Percentiles rank a stretch among this genome's conserved stretches.
phyloP scores from a whole-genome alignment of 92 coral and sea anemone genomes.

The Paramuricea clavata region DNA sequence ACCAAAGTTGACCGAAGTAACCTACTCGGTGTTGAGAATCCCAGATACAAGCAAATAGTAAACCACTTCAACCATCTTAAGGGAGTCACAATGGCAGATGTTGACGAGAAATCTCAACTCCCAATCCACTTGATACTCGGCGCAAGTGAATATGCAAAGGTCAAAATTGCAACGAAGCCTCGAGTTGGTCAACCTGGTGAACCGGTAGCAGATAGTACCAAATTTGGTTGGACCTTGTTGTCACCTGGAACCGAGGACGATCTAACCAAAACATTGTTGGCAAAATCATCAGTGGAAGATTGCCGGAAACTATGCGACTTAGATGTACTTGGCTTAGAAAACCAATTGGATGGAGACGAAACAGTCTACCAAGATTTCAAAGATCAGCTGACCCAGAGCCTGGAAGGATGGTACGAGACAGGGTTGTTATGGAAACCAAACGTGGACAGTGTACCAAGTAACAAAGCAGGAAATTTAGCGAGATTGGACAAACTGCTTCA shows the following conservation, averaged over 20 bases:
- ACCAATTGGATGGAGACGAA: too few relatives aligned
- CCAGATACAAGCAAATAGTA: background rate
- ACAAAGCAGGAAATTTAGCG: too few relatives aligned
- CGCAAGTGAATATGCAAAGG: constrained; percentile 22
- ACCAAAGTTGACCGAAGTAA: background rate
- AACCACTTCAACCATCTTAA: background rate
- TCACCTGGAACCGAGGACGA: too few relatives aligned
- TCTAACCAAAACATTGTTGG: constrained; percentile 44
- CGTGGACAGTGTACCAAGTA: too few relatives aligned
- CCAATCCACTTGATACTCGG: background rate
- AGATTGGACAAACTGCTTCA: too few relatives aligned
- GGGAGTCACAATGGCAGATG: constrained; percentile 19
- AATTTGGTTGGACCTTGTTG: too few relatives aligned
- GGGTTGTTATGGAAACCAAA: constrained; percentile 65
- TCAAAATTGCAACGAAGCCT: too few relatives aligned
- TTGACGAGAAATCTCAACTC: too few relatives aligned
- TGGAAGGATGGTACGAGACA: constrained; percentile 72
- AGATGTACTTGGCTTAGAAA: too few relatives aligned
- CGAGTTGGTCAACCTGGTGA: constrained; percentile 1
- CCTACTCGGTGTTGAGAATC: background rate
- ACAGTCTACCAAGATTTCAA: too few relatives aligned
- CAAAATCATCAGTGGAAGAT: constrained; percentile 63
- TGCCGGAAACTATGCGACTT: constrained; percentile 64
- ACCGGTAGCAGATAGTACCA: constrained; percentile 9
- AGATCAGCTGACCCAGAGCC: constrained; percentile 61